Percentiles rank a stretch among this genome's conserved stretches.
phyloP scores from a whole-genome alignment of 2,797 vertebrate genomes.

The Anguilla obscura region DNA sequence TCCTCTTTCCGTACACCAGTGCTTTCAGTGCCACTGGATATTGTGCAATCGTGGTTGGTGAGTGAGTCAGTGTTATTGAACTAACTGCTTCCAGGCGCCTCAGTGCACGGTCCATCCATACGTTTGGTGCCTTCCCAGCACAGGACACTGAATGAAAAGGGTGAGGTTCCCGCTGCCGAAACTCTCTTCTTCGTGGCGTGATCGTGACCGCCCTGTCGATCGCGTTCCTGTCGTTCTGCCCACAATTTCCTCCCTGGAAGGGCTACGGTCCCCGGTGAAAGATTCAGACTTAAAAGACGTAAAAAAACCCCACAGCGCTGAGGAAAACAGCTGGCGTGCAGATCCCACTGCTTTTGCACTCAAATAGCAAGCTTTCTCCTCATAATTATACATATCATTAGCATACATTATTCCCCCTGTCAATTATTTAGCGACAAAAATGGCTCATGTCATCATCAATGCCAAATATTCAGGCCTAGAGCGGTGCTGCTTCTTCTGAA shows the following conservation, averaged over 20 bases:
- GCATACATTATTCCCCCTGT: neutral
- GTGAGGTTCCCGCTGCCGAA: neutral
- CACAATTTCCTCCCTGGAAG: neutral
- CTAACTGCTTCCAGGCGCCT: neutral
- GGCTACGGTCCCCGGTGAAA: neutral
- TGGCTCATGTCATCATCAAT: neutral
- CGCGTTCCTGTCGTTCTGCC: neutral
- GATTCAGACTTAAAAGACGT: neutral
- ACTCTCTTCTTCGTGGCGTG: neutral
- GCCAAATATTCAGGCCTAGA: neutral
- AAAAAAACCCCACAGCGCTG: neutral
- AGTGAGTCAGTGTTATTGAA: neutral
- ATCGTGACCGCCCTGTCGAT: neutral
- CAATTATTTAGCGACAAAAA: neutral
- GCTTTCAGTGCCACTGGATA: neutral
- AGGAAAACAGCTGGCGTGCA: neutral
- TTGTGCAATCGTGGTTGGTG: neutral
- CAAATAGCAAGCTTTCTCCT: neutral
- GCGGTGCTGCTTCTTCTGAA: neutral
- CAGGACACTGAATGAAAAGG: neutral
- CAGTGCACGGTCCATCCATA: neutral
- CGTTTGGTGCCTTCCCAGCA: neutral
- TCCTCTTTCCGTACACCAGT: neutral
- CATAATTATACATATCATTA: neutral
- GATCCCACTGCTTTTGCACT: neutral